These are phyloP conservation scores for Corydoras maculifer DNA, from an alignment of 2,113 vertebrate genomes.

Conservation along the genomic window DNA sequence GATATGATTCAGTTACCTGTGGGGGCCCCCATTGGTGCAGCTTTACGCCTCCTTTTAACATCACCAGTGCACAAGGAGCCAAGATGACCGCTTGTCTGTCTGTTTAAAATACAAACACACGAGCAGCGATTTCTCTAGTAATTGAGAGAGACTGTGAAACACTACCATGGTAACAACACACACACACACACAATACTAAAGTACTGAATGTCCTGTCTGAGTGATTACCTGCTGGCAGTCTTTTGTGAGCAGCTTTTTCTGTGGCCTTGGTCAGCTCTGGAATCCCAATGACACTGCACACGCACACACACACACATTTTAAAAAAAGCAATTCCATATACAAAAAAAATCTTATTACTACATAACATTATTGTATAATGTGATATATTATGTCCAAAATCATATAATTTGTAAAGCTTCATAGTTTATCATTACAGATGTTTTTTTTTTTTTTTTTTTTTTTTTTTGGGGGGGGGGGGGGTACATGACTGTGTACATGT, in stretches of 20 bases:
- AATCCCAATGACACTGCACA: constrained; percentile 77
- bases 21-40: constrained; percentile 81
- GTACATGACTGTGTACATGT: no score
- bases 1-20: constrained; percentile 67
- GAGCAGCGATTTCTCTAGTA: not conserved
- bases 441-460: no score
- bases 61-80: constrained; percentile 93
- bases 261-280: constrained; percentile 81
- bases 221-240: constrained; percentile 84
- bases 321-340: no score
- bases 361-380: no score
- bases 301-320: not conserved
- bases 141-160: not conserved
- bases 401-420: no score
- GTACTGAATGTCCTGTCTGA: not conserved
- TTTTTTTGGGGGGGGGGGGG: no score
- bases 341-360: no score
- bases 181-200: not conserved
- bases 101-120: constrained; percentile 51
- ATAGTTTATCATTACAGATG: no score
- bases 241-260: constrained; percentile 86
- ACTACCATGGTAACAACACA: not conserved
- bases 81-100: constrained; percentile 94
- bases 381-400: no score
- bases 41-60: constrained; percentile 94